phyloP scores from a whole-genome alignment of 2,113 vertebrate species.

The Rhinichthys klamathensis region DNA sequence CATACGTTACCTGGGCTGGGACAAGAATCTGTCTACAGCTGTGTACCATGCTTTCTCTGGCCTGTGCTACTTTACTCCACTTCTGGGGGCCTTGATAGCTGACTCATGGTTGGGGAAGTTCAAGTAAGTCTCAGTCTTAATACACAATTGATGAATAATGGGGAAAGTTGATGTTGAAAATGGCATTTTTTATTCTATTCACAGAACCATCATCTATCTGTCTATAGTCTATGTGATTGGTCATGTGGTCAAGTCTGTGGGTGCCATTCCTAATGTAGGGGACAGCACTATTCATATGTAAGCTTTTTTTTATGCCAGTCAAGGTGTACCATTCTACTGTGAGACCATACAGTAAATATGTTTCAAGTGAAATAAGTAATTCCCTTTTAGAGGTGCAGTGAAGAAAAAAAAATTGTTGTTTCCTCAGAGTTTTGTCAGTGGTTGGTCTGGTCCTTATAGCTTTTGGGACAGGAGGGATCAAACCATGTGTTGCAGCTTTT shows the following conservation, averaged over 20 bases:
- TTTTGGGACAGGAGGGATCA: conserved; percentile 95
- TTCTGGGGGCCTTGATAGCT: conserved; percentile 92
- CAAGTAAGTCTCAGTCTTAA: conserved; percentile 80
- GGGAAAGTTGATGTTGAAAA: not conserved
- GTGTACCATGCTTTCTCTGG: conserved; percentile 93
- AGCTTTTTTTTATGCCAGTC: conserved; percentile 66
- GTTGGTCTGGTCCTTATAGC: conserved; percentile 90
- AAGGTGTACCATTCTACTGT: not conserved
- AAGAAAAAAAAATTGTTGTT: conserved; percentile 19
- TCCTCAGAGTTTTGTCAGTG: conserved; percentile 83
- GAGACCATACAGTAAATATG: not conserved
- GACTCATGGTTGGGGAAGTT: conserved; percentile 98
- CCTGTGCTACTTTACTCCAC: conserved; percentile 94
- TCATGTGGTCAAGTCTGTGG: conserved; percentile 93
- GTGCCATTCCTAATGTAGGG: conserved; percentile 89
- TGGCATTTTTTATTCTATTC: conserved; percentile 41
- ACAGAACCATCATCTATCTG: conserved; percentile 96
- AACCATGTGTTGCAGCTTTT: conserved; percentile 96
- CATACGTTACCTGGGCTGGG: conserved; percentile 89
- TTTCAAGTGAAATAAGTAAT: not conserved
- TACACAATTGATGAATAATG: not conserved
- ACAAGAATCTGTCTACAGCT: conserved; percentile 88
- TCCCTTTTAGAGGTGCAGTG: not conserved
- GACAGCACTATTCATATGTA: conserved; percentile 84
- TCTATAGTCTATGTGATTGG: conserved; percentile 93